A percentile compares a stretch with the other conserved stretches of the same genome.
Evolutionary conservation across 2,113 vertebrate species (phyloP).

Genomic region (Geothlypis trichas): DNA sequence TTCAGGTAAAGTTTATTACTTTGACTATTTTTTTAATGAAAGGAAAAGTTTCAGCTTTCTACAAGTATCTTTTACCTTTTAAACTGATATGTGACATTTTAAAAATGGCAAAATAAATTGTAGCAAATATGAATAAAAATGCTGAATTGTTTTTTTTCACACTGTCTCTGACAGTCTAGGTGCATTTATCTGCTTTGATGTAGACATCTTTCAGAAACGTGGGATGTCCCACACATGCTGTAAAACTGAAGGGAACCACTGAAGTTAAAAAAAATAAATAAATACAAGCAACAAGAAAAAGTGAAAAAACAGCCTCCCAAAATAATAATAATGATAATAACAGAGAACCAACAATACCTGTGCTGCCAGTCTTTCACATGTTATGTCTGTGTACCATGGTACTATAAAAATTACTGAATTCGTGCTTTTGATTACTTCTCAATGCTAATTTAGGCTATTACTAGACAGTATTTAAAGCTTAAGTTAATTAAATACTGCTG

Average conservation of each 20-base stretch:
- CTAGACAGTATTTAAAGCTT: neutral
- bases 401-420: neutral
- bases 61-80: neutral
- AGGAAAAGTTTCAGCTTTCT: neutral
- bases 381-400: rapidly evolving
- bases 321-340: neutral
- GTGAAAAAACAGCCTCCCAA: neutral
- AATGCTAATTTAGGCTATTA: neutral
- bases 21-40: neutral
- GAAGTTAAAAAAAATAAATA: neutral
- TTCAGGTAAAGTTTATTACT: neutral
- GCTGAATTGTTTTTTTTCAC: neutral
- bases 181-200: neutral
- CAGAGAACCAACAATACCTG: rapidly evolving
- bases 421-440: neutral
- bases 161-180: neutral
- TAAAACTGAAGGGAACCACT: neutral
- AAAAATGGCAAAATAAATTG: neutral
- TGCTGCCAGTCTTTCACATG: neutral
- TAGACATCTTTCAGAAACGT: neutral
- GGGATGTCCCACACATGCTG: neutral
- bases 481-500: neutral
- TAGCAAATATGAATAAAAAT: neutral
- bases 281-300: neutral
- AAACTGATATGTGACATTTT: neutral